phyloP scores from a whole-genome alignment of 1,140 invertebrate genomes.

The Brachionus sp. region DNA sequence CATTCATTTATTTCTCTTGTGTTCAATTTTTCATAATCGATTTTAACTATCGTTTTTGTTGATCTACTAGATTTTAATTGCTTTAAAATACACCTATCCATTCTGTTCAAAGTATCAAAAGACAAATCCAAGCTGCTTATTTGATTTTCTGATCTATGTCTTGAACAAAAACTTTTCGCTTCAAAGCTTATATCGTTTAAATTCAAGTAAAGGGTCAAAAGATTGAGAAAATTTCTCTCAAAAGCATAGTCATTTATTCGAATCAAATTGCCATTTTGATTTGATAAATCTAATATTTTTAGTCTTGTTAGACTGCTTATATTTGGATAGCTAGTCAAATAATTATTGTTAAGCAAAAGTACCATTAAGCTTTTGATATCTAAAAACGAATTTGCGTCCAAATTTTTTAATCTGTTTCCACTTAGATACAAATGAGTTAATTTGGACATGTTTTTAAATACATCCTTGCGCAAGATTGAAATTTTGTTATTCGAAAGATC shows the following conservation, averaged over 20 bases:
- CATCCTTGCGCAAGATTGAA: background rate
- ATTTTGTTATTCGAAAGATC: conserved; percentile 18
- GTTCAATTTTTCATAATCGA: background rate
- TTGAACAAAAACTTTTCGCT: conserved; percentile 18
- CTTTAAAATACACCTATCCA: background rate
- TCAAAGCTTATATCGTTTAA: background rate
- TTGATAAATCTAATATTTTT: conserved; percentile 16
- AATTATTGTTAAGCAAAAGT: conserved; percentile 21
- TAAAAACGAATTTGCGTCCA: background rate
- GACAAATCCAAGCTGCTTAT: background rate
- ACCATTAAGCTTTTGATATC: background rate
- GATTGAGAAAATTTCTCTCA: background rate
- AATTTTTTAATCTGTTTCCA: background rate
- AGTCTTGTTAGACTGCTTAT: background rate
- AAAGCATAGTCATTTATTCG: conserved; percentile 21
- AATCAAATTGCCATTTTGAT: conserved; percentile 15
- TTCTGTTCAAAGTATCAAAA: background rate
- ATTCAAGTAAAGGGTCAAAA: conserved; percentile 16
- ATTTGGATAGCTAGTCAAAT: background rate
- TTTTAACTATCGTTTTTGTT: background rate
- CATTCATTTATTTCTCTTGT: background rate
- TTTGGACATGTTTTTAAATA: conserved; percentile 11
- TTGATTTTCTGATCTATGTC: background rate
- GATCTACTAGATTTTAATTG: conserved; percentile 7
- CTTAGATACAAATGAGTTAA: conserved; percentile 31